Evolutionary conservation across 2,888 invertebrate species (phyloP).

Genomic region (Pherbina coryleti): DNA sequence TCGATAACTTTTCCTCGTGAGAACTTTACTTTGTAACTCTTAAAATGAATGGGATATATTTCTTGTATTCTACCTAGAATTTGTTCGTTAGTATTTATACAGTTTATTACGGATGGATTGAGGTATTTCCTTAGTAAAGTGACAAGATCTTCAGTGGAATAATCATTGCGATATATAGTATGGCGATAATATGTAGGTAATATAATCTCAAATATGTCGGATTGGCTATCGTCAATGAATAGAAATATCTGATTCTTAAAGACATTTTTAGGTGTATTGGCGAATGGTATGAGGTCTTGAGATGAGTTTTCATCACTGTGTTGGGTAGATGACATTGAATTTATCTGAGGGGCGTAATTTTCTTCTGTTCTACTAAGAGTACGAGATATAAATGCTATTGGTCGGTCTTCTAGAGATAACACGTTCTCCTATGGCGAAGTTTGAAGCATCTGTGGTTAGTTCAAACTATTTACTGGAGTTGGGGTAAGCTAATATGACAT

Average conservation of each 20-base stretch:
- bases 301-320: slow-evolving; percentile 46
- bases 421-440: slow-evolving; percentile 32
- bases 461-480: slow-evolving; percentile 42
- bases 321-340: neutral
- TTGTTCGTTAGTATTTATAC: slow-evolving; percentile 28
- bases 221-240: slow-evolving; percentile 19
- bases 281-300: slow-evolving; percentile 40
- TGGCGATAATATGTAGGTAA: slow-evolving; percentile 40
- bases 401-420: slow-evolving; percentile 32
- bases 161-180: slow-evolving; percentile 23
- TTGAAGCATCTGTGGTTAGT: neutral
- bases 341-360: neutral
- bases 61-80: slow-evolving; percentile 31
- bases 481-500: slow-evolving; percentile 35
- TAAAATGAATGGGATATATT: slow-evolving; percentile 35
- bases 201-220: slow-evolving; percentile 36
- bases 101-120: slow-evolving; percentile 33
- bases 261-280: slow-evolving; percentile 42
- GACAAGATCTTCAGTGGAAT: slow-evolving; percentile 7
- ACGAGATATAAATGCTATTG: slow-evolving; percentile 35
- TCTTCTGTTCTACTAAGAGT: neutral
- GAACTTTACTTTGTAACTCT: slow-evolving; percentile 33
- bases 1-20: slow-evolving; percentile 16
- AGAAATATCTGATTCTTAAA: slow-evolving; percentile 46
- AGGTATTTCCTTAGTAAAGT: slow-evolving; percentile 28